Evolutionary conservation across 2,888 invertebrate genomes (phyloP), one percentile per base, ranked within the genome.

Genomic region (Polylopha cassiicola): DNA sequence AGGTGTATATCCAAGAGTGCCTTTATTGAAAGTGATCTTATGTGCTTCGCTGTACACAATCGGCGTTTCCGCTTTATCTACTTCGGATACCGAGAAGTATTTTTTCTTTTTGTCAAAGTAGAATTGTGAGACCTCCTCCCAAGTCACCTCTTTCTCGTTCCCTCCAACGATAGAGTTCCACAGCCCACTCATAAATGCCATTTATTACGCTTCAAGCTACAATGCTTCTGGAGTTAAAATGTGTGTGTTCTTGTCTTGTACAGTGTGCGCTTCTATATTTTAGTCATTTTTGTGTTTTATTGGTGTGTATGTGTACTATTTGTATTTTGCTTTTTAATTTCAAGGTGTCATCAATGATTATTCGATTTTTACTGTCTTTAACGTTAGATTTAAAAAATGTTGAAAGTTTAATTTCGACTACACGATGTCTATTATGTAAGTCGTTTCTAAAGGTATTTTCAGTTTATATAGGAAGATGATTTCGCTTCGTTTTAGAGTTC

Each of bases 1-100:
- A 1, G 91, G 91, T 2, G 80, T 78, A 51, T 88, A 69, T 34
- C 88, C 89, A 21, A 87, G 75, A 23, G 82, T 87, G 23, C 73
- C 67, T 46, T 76, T 78, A 54, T 86, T 86, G 43, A 82, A 82
- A 0, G 64, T 46, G 23, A 85, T 82, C 36, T 80, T 73, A 41
- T 86, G 89, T 1, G 86, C 73, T 58, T 87, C 86, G 24, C 80
- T 71, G 58, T 89, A 90, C 47, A 90, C 89, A 42, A 90, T 84
- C 1, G 91, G 88, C 17, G 65, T 66, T 47, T 85, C 90, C 53
- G 89, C 87, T 49, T 78, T 82, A 61, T 92, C 91, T 32, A 87
- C 61, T 56, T 89, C 89, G 22, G 92, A 92, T 51, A 91, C 88
- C 7, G 91, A 90, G 54, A 92, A 77, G 52, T 85, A 87, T 69